Base-by-base conservation (phyloP, 1,140 invertebrate genomes). In the Chymomyza costata region DNA sequence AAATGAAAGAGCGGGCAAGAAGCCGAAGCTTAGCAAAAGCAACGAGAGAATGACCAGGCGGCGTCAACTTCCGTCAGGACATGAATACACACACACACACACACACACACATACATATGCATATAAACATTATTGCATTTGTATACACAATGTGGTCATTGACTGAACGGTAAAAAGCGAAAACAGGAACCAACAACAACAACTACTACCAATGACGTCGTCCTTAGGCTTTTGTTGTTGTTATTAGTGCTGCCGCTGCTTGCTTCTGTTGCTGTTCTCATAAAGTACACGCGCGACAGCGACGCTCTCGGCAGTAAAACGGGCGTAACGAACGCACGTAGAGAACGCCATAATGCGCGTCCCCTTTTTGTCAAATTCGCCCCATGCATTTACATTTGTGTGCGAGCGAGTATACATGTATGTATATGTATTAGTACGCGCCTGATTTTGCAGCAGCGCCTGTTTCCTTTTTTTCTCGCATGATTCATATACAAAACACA, bases 111-210 rank as follows among this genome's bases (percentile, higher is more conserved):
- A 43, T 37, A 31, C n/a, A 43, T 37, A 31, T 7, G 14, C 7
- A 25, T 32, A 46, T 35, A 17, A 16, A 40, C 16, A 6, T n/a
- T n/a, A 40, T 40, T n/a, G 58, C 63, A 62, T 54, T 48, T 73
- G 73, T 73, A 60, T 78, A 78, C 68, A 78, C 74, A 78, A 80
- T 78, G 73, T 80, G 73, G 73, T 80, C 73, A 80, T 80, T 80
- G 73, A 80, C 73, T 80, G 73, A 81, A 81, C 68, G 68, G 74
- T 81, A 74, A 81, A 80, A 80, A 80, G 74, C 73, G 73, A 78
- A 78, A 80, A 78, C 73, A 78, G 73, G 67, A 80, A 78, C 71
- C 56, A 65, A 39, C 52, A 43, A 30, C 11, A 52, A 48, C 45
- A 52, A 55, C 35, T 50, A 44, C 55, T 73, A 52, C 14, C 51